These are phyloP conservation scores for Himalopsyche tibetana DNA, from an alignment of 2,888 invertebrate genomes.

Conservation along the genomic window DNA sequence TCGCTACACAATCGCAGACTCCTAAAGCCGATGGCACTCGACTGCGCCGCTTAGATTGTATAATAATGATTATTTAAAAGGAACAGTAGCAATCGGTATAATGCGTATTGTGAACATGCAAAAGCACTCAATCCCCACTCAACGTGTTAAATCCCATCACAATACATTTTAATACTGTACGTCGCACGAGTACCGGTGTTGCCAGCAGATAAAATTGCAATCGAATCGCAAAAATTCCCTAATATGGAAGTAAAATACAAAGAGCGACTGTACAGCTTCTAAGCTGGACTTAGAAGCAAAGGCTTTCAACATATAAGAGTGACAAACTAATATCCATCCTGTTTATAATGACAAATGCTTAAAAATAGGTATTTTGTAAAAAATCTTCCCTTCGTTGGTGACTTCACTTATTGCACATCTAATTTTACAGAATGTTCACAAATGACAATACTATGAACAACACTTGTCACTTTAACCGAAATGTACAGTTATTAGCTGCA, in stretches of 20 bases:
- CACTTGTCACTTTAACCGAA: no score
- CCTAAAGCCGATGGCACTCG: slow-evolving; percentile 12
- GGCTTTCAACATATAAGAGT: background rate
- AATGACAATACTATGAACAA: no score
- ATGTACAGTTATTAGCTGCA: no score
- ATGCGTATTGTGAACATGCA: slow-evolving; percentile 60
- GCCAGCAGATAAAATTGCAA: slow-evolving; percentile 54
- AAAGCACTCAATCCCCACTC: slow-evolving; percentile 64
- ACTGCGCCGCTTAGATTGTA: slow-evolving; percentile 45
- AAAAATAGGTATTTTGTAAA: no score
- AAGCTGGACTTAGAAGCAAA: slow-evolving; percentile 17
- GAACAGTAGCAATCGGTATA: slow-evolving; percentile 57
- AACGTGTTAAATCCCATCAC: slow-evolving; percentile 61
- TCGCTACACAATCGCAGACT: slow-evolving; percentile 29
- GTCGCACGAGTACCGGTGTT: slow-evolving; percentile 27
- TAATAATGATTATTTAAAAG: slow-evolving; percentile 60
- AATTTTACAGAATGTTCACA: no score
- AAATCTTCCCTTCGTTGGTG: no score
- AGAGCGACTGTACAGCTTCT: slow-evolving; percentile 56
- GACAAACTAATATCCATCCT: no score
- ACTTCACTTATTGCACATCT: no score
- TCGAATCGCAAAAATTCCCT: slow-evolving; percentile 41
- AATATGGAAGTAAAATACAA: slow-evolving; percentile 49
- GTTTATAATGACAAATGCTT: no score
- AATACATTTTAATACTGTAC: slow-evolving; percentile 61